A percentile compares a stretch with the other conserved stretches of the same genome.
Evolutionary conservation across 2,888 invertebrate species (phyloP).

Genomic region (Lampropteryx suffumata): DNA sequence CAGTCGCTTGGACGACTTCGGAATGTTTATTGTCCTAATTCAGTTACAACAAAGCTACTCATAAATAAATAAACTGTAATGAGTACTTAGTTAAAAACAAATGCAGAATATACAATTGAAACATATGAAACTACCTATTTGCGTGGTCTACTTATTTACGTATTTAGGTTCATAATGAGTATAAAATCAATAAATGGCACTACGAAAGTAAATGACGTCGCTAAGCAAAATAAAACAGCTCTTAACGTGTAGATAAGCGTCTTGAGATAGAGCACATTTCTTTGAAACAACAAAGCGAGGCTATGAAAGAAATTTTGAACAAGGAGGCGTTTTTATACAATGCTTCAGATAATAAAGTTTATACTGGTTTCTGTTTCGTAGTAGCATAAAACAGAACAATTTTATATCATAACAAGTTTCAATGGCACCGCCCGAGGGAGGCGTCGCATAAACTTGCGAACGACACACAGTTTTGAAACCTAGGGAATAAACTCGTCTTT

Average conservation of each 20-base stretch:
- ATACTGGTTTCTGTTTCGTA: constrained; percentile 38
- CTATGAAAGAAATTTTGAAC: constrained; percentile 18
- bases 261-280: constrained; percentile 14
- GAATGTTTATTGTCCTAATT: no score
- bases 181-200: neutral
- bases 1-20: no score
- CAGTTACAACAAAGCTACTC: no score
- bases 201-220: constrained; percentile 2
- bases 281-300: constrained; percentile 21
- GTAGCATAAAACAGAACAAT: constrained; percentile 52
- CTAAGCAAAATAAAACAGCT: constrained; percentile 13
- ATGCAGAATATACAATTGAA: no score
- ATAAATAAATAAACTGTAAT: no score
- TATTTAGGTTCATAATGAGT: neutral
- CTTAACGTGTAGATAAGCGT: constrained; percentile 9
- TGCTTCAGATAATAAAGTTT: constrained; percentile 30
- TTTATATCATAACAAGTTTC: constrained; percentile 61
- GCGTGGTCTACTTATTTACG: no score
- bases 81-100: no score
- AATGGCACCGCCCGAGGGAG: constrained; percentile 50
- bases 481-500: constrained; percentile 38
- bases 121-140: no score
- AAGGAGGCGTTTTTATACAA: constrained; percentile 22
- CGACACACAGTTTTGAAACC: constrained; percentile 41
- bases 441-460: constrained; percentile 50